Evolutionary conservation across 2,888 invertebrate species (phyloP), one percentile per base, ranked within the genome.

Genomic region (Caenorhabditis sp.): DNA sequence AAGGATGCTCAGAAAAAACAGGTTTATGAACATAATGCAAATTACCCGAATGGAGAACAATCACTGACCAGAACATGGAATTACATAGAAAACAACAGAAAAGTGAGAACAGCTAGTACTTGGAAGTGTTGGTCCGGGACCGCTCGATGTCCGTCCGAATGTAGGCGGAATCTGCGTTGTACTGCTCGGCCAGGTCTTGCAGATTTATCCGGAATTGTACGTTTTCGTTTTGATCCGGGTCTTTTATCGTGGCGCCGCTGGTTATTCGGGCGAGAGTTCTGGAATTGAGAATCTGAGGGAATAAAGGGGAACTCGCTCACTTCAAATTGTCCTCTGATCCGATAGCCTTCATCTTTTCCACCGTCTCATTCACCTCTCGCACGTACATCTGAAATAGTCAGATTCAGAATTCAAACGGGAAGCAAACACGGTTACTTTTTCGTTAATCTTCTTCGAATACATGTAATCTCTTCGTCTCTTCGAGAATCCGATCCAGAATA

Each of bases 401-500:
- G 9, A 37, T 13, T 37, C 37, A 13, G n/a, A 20, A 37, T 53
- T 26, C 15, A 32, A 52, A 35, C n/a, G 17, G n/a, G n/a, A n/a
- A n/a, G n/a, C n/a, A n/a, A n/a, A n/a, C n/a, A n/a, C n/a, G n/a
- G n/a, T 1, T 26, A 55, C 55, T 41, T 77, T 75, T 20, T 83
- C 83, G 15, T 73, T 78, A 22, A 71, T 45, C 56, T 80, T 83
- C 78, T 85, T 83, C 50, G 63, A 71, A 32, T 76, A 76, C 76
- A 85, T 74, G 56, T 85, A 82, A 22, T 79, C 71, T 20, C 85
- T 39, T 41, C 85, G 62, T 30, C 66, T 75, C 50, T 79, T 85
- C 17, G 84, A 85, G 15, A 86, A 59, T 32, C 79, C 81, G n/a
- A 88, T 75, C 88, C 88, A 88, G 27, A 79, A 77, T 4, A 87